phyloP scores from a whole-genome alignment of 2,113 vertebrate genomes.

The Pteropus alecto region DNA sequence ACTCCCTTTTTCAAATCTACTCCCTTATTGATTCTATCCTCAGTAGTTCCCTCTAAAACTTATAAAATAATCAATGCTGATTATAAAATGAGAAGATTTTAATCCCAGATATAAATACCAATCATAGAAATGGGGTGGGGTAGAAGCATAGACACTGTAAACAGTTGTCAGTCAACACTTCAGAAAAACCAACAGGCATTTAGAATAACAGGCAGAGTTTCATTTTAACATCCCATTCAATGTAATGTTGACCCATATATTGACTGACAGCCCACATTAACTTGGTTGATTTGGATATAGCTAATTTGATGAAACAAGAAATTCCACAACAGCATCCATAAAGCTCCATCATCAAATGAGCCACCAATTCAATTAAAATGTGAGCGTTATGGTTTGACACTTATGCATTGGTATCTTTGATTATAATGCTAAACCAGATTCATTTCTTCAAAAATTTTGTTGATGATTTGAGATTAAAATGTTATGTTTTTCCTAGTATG shows the following conservation, averaged over 20 bases:
- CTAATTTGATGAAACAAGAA: conserved; percentile 1
- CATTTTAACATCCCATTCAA: background rate
- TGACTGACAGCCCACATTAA: background rate
- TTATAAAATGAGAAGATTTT: background rate
- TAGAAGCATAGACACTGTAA: background rate
- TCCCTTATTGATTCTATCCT: background rate
- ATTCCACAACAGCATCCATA: background rate
- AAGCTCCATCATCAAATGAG: conserved; percentile 13
- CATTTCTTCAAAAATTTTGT: background rate
- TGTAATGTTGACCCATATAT: background rate
- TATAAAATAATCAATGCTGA: conserved; percentile 28
- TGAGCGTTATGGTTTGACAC: background rate
- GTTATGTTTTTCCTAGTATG: background rate
- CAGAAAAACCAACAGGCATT: background rate
- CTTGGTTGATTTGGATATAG: background rate
- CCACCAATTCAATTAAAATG: conserved; percentile 11
- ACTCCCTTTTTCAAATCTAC: background rate
- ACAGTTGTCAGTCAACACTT: background rate
- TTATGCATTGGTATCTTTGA: background rate
- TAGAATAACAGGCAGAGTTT: background rate
- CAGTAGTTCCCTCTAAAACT: background rate
- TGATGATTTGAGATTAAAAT: background rate
- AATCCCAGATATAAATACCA: background rate
- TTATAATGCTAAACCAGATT: background rate
- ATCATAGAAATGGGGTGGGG: background rate